phyloP scores from a whole-genome alignment of 2,113 vertebrate species.

The Sapajus apella region DNA sequence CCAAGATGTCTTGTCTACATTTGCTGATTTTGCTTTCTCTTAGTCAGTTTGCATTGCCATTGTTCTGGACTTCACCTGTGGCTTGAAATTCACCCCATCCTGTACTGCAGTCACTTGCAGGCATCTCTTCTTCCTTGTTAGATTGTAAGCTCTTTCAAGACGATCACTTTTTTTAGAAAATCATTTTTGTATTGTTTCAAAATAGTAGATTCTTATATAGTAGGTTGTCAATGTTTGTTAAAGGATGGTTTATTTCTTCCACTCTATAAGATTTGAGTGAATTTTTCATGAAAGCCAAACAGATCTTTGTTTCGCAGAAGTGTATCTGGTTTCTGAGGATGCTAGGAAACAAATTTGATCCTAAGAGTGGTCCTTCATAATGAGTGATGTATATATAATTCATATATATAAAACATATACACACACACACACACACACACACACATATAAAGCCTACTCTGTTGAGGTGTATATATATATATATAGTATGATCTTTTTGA shows the following conservation, averaged over 20 bases:
- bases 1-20: neutral
- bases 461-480: neutral
- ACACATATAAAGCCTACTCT: too few species aligned
- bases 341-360: neutral
- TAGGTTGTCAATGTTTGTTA: neutral
- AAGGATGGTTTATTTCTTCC: neutral
- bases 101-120: neutral
- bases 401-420: neutral
- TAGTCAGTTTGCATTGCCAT: neutral
- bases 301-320: conserved; percentile 11
- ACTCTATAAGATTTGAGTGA: neutral
- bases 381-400: neutral
- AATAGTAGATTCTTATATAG: neutral
- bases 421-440: too few species aligned
- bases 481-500: too few species aligned
- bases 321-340: conserved; percentile 35
- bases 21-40: neutral
- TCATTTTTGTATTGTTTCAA: neutral
- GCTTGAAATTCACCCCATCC: neutral
- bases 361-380: neutral
- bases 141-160: conserved; percentile 1
- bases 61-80: neutral
- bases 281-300: neutral
- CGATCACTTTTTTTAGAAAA: neutral
- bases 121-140: neutral